Conservation (phyloP, 2,888 invertebrate genomes). For the Xylocampa areola region DNA sequence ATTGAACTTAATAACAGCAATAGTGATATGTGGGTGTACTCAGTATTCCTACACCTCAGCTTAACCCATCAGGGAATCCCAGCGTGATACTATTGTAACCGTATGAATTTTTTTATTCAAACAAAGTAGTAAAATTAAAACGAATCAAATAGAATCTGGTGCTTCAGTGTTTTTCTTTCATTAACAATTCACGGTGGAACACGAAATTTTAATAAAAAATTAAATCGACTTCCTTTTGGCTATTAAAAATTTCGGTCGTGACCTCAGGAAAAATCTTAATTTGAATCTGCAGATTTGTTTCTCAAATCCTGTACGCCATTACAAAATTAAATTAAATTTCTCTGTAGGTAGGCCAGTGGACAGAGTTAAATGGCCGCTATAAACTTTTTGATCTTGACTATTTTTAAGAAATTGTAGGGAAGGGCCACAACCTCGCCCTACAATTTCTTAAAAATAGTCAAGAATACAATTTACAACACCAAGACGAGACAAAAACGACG, state of each 20-base stretch:
- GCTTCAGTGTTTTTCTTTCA: slow-evolving; percentile 22
- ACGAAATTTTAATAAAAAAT: slow-evolving; percentile 39
- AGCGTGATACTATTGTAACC: no score
- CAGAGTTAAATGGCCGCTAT: not conserved
- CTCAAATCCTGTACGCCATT: slow-evolving; percentile 14
- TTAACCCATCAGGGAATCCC: no score
- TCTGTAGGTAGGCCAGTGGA: not conserved
- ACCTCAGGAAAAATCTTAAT: slow-evolving; percentile 24
- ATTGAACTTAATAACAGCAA: no score
- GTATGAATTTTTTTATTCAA: no score
- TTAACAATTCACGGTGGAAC: slow-evolving; percentile 38
- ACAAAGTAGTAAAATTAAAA: slow-evolving; percentile 3
- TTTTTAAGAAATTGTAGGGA: no score
- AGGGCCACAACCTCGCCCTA: no score
- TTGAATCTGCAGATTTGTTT: slow-evolving; percentile 30
- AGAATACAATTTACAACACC: no score
- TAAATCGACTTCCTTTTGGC: slow-evolving; percentile 23
- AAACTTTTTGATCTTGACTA: no score
- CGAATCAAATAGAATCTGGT: slow-evolving; percentile 22
- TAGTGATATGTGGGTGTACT: no score
- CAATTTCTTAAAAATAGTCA: no score
- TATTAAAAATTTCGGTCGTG: slow-evolving; percentile 35
- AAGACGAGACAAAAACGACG: no score
- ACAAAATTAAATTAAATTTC: slow-evolving; percentile 13
- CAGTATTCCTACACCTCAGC: no score